Evolutionary conservation across 2,113 vertebrate species (phyloP), one percentile per base, ranked within the genome.

Genomic region (Nesoenas mayeri): DNA sequence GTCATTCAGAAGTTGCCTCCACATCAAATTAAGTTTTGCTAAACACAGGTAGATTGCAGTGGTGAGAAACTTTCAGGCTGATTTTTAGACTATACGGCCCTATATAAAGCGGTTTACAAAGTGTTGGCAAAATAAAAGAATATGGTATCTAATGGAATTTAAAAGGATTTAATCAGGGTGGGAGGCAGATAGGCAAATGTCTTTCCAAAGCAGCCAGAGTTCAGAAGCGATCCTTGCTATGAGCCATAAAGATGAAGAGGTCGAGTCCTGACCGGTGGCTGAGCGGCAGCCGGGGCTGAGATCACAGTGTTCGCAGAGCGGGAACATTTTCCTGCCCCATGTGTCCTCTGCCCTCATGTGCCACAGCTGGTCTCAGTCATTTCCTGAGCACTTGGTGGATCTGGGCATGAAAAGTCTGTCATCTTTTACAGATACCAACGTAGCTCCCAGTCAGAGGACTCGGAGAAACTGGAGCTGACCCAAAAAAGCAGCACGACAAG

Each of bases 21-120:
- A 75, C 90, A 92, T 91, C 85, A 93, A 80, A 81, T 91, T 71
- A 86, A 70, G 80, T 92, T 97, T 97, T 85, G 36, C 86, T 88
- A 85, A 82, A 54, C 32, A 36, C 29, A 10, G 42, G 70, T 28
- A 79, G 78, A 62, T 93, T 70, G 48, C 78, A 89, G 58, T 64
- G 74, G 70, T 54, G 62, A 36, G 34, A 78, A 77, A 66, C 18
- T 70, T 69, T n/a, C 0, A 0, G n/a, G 10, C 1, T 48, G 28
- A 20, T 77, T 85, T 92, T 65, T 77, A 53, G 57, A 71, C 71
- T 2, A 2, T 28, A 28, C 0, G 0, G 9, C 38, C 38, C 19
- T 44, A 5, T 5, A 10, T 25, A 48, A 74, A 5, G 22, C 0
- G 2, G 28, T 67, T 71, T 47, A 50, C 50, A 61, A 79, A 66